A percentile compares a stretch with the other conserved stretches of the same genome.
Evolutionary conservation across 1,140 invertebrate species (phyloP).

Genomic region (Elymnias hypermnestra): DNA sequence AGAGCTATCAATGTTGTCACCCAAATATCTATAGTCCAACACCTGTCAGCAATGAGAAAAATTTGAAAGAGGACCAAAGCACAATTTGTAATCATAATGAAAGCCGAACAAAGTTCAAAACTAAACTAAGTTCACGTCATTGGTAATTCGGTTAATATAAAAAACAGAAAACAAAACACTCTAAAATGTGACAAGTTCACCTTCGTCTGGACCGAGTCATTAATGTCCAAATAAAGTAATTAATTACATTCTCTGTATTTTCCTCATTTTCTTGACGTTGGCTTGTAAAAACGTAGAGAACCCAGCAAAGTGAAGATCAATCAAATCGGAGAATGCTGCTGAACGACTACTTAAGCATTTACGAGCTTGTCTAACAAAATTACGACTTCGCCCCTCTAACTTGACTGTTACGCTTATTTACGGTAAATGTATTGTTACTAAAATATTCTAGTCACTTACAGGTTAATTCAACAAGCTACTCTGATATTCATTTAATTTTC

Average conservation of each 20-base stretch:
- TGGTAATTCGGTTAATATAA: no score
- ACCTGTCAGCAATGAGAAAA: no score
- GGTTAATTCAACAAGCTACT: no score
- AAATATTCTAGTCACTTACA: not conserved
- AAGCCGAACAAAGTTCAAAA: no score
- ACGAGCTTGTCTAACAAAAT: slow-evolving; percentile 49
- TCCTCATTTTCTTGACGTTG: slow-evolving; percentile 56
- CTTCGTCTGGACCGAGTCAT: slow-evolving; percentile 47
- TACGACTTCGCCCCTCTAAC: slow-evolving; percentile 40
- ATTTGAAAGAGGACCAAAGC: no score
- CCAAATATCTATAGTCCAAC: no score
- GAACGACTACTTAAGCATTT: slow-evolving; percentile 54
- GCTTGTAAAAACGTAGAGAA: slow-evolving; percentile 54
- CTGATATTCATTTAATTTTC: no score
- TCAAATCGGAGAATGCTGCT: slow-evolving; percentile 56
- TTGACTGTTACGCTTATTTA: slow-evolving; percentile 38
- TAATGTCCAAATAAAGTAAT: slow-evolving; percentile 73
- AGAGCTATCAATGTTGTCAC: no score
- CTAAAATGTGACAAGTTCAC: no score
- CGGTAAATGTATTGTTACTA: slow-evolving; percentile 4
- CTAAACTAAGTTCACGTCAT: no score
- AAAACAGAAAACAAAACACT: no score
- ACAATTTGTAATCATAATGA: no score
- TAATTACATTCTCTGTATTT: slow-evolving; percentile 66
- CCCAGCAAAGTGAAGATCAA: slow-evolving; percentile 51